Conservation (phyloP, 35 echinoderm and acorn worm genomes). For the Apostichopus parvimensis region DNA sequence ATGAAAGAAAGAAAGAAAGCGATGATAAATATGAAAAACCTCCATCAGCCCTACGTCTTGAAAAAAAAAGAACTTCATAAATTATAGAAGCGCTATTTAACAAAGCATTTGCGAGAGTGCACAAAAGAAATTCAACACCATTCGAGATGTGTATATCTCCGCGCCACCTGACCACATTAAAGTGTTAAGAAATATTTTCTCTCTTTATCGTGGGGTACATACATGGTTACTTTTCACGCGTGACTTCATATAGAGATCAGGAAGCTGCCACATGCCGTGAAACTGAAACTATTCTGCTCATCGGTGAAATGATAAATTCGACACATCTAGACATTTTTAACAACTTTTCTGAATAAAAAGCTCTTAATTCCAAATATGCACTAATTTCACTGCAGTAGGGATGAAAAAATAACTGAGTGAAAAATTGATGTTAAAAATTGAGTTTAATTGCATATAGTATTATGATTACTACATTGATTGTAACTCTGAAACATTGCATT, state of each 20-base stretch:
- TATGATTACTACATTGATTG: no score
- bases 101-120: neutral
- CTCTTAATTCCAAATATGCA: no score
- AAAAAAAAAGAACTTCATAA: neutral
- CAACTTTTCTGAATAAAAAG: no score
- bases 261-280: neutral
- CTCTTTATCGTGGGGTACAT: neutral
- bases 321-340: no score
- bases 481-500: no score
- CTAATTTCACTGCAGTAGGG: no score
- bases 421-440: no score
- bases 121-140: conserved; percentile 38
- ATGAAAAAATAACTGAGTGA: no score
- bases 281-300: no score
- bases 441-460: no score
- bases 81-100: conserved; percentile 33
- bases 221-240: neutral
- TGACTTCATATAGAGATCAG: neutral
- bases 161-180: conserved; percentile 27
- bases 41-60: neutral
- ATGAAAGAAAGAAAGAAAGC: neutral
- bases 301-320: no score
- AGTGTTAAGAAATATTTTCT: conserved; percentile 24
- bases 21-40: no score
- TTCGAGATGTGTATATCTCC: neutral